These are phyloP conservation scores for Tineola bisselliella DNA, from an alignment of 2,888 invertebrate species.

Conservation along the genomic window DNA sequence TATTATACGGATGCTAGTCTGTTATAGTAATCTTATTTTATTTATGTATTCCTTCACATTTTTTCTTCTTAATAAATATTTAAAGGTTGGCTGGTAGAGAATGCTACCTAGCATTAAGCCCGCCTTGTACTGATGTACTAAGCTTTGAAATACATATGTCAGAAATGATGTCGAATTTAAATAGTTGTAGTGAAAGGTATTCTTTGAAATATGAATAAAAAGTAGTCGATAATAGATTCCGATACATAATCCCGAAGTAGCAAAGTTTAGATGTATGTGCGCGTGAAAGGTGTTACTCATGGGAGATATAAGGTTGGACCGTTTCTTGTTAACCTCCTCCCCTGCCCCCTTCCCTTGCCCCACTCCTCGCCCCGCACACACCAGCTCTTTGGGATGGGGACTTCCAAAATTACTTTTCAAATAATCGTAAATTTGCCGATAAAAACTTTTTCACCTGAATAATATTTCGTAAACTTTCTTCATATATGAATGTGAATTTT, in stretches of 20 bases:
- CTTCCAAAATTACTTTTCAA: constrained; percentile 33
- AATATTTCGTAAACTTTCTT: constrained; percentile 19
- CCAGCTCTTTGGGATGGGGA: constrained; percentile 16
- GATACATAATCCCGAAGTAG: neutral
- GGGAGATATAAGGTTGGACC: constrained; percentile 20
- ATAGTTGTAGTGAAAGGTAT: neutral
- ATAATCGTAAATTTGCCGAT: constrained; percentile 37
- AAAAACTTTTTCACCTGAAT: constrained; percentile 30
- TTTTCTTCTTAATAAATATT: too few relatives aligned
- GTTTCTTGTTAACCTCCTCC: constrained; percentile 19
- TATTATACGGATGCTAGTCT: too few relatives aligned
- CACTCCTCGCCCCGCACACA: neutral
- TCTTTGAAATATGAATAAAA: neutral
- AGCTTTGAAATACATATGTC: too few relatives aligned
- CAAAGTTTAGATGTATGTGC: neutral
- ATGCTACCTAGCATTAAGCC: too few relatives aligned
- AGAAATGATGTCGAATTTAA: too few relatives aligned
- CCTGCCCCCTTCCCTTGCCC: neutral
- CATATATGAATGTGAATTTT: constrained; percentile 6
- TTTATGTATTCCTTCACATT: too few relatives aligned
- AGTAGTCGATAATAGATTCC: neutral
- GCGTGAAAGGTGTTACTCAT: constrained; percentile 21
- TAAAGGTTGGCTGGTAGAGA: too few relatives aligned
- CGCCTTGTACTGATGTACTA: too few relatives aligned
- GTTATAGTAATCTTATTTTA: too few relatives aligned